phyloP scores from a whole-genome alignment of 2,797 vertebrate species.

The Peromyscus melanophrys region DNA sequence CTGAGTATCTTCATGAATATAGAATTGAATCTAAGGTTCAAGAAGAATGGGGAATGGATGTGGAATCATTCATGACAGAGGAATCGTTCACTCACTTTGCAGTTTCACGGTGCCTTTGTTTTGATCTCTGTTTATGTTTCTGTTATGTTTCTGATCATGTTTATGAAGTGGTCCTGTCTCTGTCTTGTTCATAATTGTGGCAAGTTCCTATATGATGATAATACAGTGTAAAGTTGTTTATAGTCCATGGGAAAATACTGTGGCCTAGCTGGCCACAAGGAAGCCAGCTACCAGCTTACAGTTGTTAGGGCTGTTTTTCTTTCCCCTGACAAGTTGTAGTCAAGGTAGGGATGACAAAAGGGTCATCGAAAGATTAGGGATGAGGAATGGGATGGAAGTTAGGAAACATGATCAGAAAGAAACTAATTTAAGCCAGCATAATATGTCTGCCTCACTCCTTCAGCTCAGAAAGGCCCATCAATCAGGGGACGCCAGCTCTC shows the following conservation, averaged over 20 bases:
- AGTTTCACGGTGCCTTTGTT: neutral
- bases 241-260: neutral
- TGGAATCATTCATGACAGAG: neutral
- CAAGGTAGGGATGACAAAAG: conserved; percentile 41
- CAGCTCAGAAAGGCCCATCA: conserved; percentile 45
- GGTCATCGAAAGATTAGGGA: conserved; percentile 45
- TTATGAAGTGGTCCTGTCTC: neutral
- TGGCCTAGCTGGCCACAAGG: neutral
- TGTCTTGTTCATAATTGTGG: neutral
- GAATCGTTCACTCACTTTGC: neutral
- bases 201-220: neutral
- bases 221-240: neutral
- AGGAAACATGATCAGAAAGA: conserved; percentile 61
- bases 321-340: conserved; percentile 23
- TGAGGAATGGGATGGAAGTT: conserved; percentile 52
- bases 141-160: neutral
- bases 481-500: conserved; percentile 36
- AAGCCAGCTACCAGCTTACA: neutral
- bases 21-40: neutral
- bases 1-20: too few relatives aligned
- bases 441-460: conserved; percentile 1
- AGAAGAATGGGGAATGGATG: neutral
- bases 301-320: conserved; percentile 10
- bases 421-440: conserved; percentile 46
- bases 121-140: neutral